A percentile compares a stretch with the other conserved stretches of the same genome.
Conservation (phyloP, 2,113 vertebrate genomes). For the Leiothrix lutea region DNA sequence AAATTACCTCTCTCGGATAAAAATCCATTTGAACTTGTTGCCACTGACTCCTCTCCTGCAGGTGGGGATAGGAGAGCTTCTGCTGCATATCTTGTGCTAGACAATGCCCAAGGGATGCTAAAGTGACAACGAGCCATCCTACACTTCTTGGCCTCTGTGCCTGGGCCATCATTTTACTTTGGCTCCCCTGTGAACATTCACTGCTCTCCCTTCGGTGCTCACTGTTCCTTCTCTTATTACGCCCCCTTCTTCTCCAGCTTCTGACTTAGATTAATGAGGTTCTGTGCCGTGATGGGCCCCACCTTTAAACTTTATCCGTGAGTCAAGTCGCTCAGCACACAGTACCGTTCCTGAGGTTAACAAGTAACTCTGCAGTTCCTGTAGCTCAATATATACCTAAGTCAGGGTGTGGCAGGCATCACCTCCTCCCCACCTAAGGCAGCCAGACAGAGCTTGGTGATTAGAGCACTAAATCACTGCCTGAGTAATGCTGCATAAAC, state of each 20-base stretch:
- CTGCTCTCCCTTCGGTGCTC: slow-evolving; percentile 45
- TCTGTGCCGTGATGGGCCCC: slow-evolving; percentile 65
- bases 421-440: slow-evolving; percentile 67
- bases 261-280: slow-evolving; percentile 74
- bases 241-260: slow-evolving; percentile 51
- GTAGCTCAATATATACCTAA: slow-evolving; percentile 36
- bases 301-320: slow-evolving; percentile 79
- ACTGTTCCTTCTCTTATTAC: slow-evolving; percentile 76
- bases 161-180: slow-evolving; percentile 50
- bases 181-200: background rate
- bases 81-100: slow-evolving; percentile 70
- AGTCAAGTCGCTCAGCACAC: slow-evolving; percentile 74
- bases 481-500: slow-evolving; percentile 81
- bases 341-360: slow-evolving; percentile 52
- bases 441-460: slow-evolving; percentile 70
- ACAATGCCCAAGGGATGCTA: slow-evolving; percentile 71
- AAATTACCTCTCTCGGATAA: slow-evolving; percentile 73
- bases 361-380: slow-evolving; percentile 60
- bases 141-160: background rate
- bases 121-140: slow-evolving; percentile 68
- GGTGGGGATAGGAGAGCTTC: slow-evolving; percentile 59
- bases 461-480: slow-evolving; percentile 73
- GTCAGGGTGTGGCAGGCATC: slow-evolving; percentile 66
- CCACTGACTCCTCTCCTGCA: slow-evolving; percentile 45
- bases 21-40: slow-evolving; percentile 65